Evolutionary conservation across 2,888 invertebrate species (phyloP).

Genomic region (Aphodius sticticus): DNA sequence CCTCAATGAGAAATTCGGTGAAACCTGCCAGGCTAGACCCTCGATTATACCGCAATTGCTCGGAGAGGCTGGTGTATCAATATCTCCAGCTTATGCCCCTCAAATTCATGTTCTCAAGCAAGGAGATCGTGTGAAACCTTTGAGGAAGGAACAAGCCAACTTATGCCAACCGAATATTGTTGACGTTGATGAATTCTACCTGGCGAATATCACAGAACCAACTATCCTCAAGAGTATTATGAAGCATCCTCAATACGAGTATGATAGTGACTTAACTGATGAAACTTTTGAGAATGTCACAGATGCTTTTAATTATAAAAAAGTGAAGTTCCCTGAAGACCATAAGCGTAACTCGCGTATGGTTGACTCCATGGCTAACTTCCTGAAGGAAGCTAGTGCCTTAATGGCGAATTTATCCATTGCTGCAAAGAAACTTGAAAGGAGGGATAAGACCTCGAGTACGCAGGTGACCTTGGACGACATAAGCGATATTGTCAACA

Average conservation of each 20-base stretch:
- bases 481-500: conserved; percentile 43
- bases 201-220: conserved; percentile 44
- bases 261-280: conserved; percentile 36
- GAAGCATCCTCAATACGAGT: conserved; percentile 37
- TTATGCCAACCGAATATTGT: conserved; percentile 27
- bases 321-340: conserved; percentile 48
- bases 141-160: conserved; percentile 40
- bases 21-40: conserved; percentile 39
- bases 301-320: conserved; percentile 53
- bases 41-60: conserved; percentile 33
- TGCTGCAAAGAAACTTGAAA: conserved; percentile 47
- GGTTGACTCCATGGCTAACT: conserved; percentile 57
- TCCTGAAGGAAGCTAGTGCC: conserved; percentile 58
- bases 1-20: conserved; percentile 24
- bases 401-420: conserved; percentile 55
- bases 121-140: conserved; percentile 43
- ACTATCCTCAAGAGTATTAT: conserved; percentile 52
- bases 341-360: conserved; percentile 49
- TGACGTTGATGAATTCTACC: conserved; percentile 22
- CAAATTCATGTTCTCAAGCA: conserved; percentile 44
- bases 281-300: conserved; percentile 41
- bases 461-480: conserved; percentile 54
- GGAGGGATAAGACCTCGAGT: conserved; percentile 48
- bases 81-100: conserved; percentile 49
- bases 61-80: conserved; percentile 38